These are phyloP conservation scores for Incurvaria masculella DNA, from an alignment of 2,888 invertebrate species.

Conservation along the genomic window DNA sequence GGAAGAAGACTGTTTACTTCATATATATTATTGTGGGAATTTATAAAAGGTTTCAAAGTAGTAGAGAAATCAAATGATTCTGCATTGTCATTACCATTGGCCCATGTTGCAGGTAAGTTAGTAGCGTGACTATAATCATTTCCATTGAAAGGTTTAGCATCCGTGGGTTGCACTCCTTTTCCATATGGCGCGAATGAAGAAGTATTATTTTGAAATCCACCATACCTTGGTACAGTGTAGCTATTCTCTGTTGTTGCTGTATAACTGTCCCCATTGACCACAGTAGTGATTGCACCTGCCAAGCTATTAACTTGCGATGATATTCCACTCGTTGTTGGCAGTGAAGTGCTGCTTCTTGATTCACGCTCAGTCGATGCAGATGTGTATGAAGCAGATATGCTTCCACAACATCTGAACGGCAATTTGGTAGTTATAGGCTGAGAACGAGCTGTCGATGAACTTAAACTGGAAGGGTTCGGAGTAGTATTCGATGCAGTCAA, in stretches of 20 bases:
- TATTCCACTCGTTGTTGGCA: conserved; percentile 27
- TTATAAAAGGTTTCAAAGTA: conserved; percentile 28
- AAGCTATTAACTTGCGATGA: conserved; percentile 50
- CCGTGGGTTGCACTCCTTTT: conserved; percentile 34
- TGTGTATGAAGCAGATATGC: conserved; percentile 47
- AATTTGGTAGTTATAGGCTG: conserved; percentile 26
- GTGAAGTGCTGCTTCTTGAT: conserved; percentile 29
- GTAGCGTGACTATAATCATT: conserved; percentile 39
- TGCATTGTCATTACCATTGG: conserved; percentile 27
- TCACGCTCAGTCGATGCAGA: conserved; percentile 31
- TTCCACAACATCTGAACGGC: conserved; percentile 40
- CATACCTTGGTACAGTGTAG: conserved; percentile 32
- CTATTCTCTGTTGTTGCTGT: conserved; percentile 30
- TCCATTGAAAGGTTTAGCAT: conserved; percentile 44
- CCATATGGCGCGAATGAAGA: conserved; percentile 40
- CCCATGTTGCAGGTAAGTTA: conserved; percentile 45
- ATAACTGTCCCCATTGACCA: conserved; percentile 26
- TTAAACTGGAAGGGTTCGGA: conserved; percentile 12
- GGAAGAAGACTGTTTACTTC: conserved; percentile 36
- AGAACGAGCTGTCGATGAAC: conserved; percentile 21
- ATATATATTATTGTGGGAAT: conserved; percentile 29
- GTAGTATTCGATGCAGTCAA: conserved; percentile 24
- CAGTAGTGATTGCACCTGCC: conserved; percentile 27
- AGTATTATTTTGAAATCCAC: conserved; percentile 47
- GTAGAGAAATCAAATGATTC: conserved; percentile 19